These are phyloP conservation scores for Anoplopoma fimbria DNA, from an alignment of 2,113 vertebrate species.

Conservation along the genomic window DNA sequence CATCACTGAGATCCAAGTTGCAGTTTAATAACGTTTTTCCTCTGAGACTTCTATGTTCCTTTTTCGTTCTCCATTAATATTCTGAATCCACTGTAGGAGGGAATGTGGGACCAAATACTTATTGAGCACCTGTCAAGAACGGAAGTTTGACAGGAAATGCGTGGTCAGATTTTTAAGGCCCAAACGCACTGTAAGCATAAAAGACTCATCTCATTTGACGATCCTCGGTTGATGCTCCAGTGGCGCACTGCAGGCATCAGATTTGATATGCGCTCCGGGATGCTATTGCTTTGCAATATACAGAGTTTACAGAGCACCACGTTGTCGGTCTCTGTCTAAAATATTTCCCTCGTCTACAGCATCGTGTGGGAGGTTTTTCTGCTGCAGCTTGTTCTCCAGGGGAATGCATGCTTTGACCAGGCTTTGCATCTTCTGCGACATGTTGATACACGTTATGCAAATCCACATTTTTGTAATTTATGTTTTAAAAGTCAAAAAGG, in stretches of 20 bases:
- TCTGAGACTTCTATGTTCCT: neutral
- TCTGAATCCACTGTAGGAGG: neutral
- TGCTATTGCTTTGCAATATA: neutral
- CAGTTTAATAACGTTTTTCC: neutral
- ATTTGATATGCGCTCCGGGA: neutral
- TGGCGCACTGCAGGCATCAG: slow-evolving; percentile 1
- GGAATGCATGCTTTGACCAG: neutral
- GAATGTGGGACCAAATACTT: neutral
- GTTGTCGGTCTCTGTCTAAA: neutral
- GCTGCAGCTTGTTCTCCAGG: too few relatives aligned
- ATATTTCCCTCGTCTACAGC: neutral
- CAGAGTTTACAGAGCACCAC: neutral
- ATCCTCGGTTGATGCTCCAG: neutral
- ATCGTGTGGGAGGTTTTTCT: neutral
- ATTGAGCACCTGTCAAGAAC: neutral
- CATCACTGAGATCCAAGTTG: neutral
- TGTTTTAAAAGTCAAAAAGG: too few relatives aligned
- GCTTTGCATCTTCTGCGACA: too few relatives aligned
- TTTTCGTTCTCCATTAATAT: neutral
- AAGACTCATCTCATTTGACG: neutral
- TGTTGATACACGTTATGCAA: too few relatives aligned
- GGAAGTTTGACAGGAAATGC: neutral
- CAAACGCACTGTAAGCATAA: neutral
- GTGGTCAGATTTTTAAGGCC: neutral
- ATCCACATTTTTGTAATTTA: too few relatives aligned